Evolutionary conservation across 2,888 invertebrate genomes (phyloP).

Genomic region (Stomorhina lunata): DNA sequence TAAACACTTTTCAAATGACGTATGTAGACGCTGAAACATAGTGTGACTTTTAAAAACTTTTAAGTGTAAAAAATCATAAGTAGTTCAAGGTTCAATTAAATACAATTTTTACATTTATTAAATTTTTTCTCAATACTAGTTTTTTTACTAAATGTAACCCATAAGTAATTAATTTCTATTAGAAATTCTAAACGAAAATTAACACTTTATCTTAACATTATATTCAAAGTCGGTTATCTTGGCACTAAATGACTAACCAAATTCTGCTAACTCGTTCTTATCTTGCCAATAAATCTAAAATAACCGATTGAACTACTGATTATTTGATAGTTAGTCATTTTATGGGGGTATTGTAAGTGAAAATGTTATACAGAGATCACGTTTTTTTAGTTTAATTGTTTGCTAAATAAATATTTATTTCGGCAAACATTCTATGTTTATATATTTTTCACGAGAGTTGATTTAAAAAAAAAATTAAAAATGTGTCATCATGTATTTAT

Average conservation of each 20-base stretch:
- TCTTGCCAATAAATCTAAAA: not conserved
- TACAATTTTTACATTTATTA: not conserved
- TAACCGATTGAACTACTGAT: not conserved
- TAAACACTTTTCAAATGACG: not conserved
- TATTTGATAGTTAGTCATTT: not conserved
- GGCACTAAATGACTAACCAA: not conserved
- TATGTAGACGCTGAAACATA: not conserved
- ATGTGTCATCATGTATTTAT: slow-evolving; percentile 3
- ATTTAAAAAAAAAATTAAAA: not conserved
- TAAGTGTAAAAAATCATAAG: not conserved
- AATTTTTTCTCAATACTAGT: not conserved
- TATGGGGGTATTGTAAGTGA: not conserved
- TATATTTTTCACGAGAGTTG: not conserved
- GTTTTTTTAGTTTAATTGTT: not conserved
- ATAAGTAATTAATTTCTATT: not conserved
- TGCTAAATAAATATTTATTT: not conserved
- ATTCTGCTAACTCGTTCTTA: not conserved
- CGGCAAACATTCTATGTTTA: not conserved
- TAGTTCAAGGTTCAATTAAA: slow-evolving; percentile 29
- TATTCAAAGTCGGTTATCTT: not conserved
- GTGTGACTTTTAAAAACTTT: not conserved
- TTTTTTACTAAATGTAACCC: not conserved
- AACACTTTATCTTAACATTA: not conserved
- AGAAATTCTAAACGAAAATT: not conserved
- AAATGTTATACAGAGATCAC: slow-evolving; percentile 8